A percentile compares a stretch with the other conserved stretches of the same genome.
phyloP scores from a whole-genome alignment of 2,888 invertebrate genomes.

The Lysandra coridon region DNA sequence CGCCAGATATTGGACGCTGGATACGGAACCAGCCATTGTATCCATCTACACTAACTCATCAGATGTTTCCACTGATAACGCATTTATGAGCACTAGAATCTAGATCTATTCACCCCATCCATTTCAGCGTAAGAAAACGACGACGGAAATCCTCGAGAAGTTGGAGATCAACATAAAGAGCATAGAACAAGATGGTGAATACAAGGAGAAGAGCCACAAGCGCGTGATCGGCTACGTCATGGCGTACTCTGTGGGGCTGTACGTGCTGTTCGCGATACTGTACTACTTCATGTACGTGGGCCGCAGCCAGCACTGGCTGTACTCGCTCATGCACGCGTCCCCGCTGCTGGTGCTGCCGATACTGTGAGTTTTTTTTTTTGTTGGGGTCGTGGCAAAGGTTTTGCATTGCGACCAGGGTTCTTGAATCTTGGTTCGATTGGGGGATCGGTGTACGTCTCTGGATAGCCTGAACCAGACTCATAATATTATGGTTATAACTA shows the following conservation, averaged over 20 bases:
- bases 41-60: neutral
- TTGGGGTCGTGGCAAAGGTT: neutral
- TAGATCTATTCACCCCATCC: neutral
- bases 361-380: constrained; percentile 83
- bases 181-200: constrained; percentile 89
- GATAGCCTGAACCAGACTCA: no score
- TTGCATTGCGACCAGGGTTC: neutral
- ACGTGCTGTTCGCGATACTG: constrained; percentile 85
- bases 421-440: no score
- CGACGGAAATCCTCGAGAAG: constrained; percentile 81
- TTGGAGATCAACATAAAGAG: constrained; percentile 89
- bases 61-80: neutral
- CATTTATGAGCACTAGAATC: no score
- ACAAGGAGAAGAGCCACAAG: constrained; percentile 90
- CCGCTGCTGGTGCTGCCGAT: constrained; percentile 91
- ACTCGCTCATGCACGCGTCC: constrained; percentile 87
- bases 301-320: constrained; percentile 84
- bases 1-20: neutral
- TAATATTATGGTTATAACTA: no score
- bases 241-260: constrained; percentile 84
- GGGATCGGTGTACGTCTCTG: no score
- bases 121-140: constrained; percentile 72
- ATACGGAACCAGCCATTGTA: neutral
- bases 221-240: constrained; percentile 89
- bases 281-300: constrained; percentile 92